Evolutionary conservation across 2,888 invertebrate genomes (phyloP), one percentile per base, ranked within the genome.

Genomic region (Tetropium fuscum): DNA sequence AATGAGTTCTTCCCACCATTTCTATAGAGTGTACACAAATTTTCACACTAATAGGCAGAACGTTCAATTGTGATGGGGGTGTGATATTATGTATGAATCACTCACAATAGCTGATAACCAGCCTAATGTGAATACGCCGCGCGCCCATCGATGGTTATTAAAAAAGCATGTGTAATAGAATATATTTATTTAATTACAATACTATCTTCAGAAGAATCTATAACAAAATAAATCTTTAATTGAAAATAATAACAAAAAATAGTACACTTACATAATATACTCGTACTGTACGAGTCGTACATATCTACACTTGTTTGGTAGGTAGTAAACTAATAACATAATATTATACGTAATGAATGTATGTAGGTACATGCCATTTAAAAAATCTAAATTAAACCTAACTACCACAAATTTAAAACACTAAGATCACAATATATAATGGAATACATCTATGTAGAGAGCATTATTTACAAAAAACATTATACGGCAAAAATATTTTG

Each of bases 161-260:
- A n/a, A n/a, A n/a, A n/a, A n/a, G n/a, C n/a, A n/a, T n/a, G n/a
- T n/a, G n/a, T 32, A 45, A 11, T 30, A 45, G n/a, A 32, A 45
- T 30, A 32, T 45, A 45, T 45, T 30, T 32, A 18, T 45, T 32
- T 45, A 30, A 2, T 30, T 45, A 45, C 15, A 18, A 10, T 10
- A 11, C n/a, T 45, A 45, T 25, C 30, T 45, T 45, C 45, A 45
- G n/a, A 45, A 45, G 10, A 27, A 32, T 13, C 13, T 48, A 20
- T 34, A 48, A 48, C 48, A 48, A 48, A 34, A 36, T 34, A 48
- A 48, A 48, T 48, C 48, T 48, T 34, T 36, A 48, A 48, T 34
- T 34, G 36, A 11, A 48, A 48, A 56, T 27, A 20, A 36, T 30
- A 60, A 44, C 44, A 56, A 44, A 15, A 40, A 38, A 53, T 44